phyloP scores from a whole-genome alignment of 2,113 vertebrate genomes.

The Thermophis baileyi region DNA sequence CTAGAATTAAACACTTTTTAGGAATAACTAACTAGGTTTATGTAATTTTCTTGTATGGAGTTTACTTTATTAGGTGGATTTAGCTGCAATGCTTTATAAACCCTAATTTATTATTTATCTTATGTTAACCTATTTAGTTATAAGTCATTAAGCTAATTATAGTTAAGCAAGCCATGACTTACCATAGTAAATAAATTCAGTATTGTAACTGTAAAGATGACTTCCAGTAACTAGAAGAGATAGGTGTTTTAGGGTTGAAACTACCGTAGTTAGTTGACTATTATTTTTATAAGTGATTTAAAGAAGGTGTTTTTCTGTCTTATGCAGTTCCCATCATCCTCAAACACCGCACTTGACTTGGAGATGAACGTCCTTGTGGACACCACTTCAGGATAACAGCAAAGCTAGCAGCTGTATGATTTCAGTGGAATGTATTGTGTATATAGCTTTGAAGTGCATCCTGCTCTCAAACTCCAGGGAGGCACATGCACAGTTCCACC shows the following conservation, averaged over 20 bases:
- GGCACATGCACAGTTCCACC: slow-evolving; percentile 63
- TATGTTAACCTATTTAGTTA: neutral
- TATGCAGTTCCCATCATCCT: slow-evolving; percentile 74
- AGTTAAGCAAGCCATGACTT: neutral
- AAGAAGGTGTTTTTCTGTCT: slow-evolving; percentile 37
- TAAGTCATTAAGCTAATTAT: neutral
- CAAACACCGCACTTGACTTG: slow-evolving; percentile 72
- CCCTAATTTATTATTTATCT: neutral
- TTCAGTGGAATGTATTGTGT: slow-evolving; percentile 68
- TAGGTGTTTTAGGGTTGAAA: neutral
- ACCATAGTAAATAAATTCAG: neutral
- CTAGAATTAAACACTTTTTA: neutral
- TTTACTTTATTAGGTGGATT: neutral
- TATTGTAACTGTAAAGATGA: neutral
- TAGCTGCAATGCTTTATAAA: neutral
- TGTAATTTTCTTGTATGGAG: neutral
- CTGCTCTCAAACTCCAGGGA: slow-evolving; percentile 54
- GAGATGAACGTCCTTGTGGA: slow-evolving; percentile 54
- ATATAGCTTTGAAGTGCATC: slow-evolving; percentile 66
- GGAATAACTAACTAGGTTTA: neutral
- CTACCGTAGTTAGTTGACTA: neutral
- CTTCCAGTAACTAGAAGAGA: neutral
- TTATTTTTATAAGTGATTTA: neutral
- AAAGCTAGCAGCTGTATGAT: slow-evolving; percentile 67
- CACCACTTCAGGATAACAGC: slow-evolving; percentile 58